A percentile compares a stretch with the other conserved stretches of the same genome.
phyloP scores from a whole-genome alignment of 2,113 vertebrate genomes.

The Oreochromis niloticus region DNA sequence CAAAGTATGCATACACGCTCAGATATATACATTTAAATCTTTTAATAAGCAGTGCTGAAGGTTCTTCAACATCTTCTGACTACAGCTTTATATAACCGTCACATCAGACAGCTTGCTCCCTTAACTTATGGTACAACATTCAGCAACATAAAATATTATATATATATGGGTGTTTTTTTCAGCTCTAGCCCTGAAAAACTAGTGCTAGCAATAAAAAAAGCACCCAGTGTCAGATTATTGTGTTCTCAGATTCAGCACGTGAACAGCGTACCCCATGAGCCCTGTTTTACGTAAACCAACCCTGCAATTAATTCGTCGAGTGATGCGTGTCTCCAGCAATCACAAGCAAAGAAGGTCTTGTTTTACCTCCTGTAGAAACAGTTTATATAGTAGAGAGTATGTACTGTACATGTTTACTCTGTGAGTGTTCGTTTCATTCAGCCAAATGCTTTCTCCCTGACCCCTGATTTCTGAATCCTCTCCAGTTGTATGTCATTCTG shows the following conservation, averaged over 20 bases:
- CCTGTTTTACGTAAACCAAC: neutral
- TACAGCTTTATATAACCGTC: neutral
- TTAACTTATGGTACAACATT: neutral
- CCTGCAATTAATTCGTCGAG: slow-evolving; percentile 24
- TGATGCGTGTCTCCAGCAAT: neutral
- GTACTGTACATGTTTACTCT: neutral
- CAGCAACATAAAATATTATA: neutral
- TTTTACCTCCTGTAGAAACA: slow-evolving; percentile 3
- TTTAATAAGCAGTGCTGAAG: neutral
- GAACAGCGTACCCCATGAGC: neutral
- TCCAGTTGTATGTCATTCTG: slow-evolving; percentile 21
- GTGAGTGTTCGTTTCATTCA: neutral
- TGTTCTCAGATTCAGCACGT: neutral
- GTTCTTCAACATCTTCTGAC: neutral
- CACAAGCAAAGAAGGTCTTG: slow-evolving; percentile 1
- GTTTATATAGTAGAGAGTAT: neutral
- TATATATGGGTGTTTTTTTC: neutral
- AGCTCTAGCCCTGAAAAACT: neutral
- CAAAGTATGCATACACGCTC: neutral
- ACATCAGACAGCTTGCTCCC: neutral
- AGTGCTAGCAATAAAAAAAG: neutral
- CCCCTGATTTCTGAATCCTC: slow-evolving; percentile 33
- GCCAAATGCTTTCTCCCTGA: slow-evolving; percentile 28
- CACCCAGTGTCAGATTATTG: neutral
- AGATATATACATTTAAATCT: neutral